Evolutionary conservation across 2,113 vertebrate species (phyloP).

Genomic region (Parus major): DNA sequence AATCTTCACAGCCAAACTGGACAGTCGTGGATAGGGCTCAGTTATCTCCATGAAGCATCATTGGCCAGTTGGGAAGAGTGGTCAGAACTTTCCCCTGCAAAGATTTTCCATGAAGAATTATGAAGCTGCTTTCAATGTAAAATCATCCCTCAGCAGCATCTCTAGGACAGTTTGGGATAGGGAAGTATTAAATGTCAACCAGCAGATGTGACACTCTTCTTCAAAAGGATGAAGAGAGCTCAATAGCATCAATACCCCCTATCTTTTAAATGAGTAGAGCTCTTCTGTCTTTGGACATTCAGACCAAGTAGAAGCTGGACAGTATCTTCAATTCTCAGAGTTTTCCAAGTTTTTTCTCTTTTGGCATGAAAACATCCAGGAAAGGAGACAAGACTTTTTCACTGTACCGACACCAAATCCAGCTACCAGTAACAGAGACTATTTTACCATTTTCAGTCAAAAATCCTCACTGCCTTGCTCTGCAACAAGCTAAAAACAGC

Average conservation of each 20-base stretch:
- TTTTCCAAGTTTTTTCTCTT: not conserved
- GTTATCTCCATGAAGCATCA: not conserved
- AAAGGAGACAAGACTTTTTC: not conserved
- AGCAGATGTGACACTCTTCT: not conserved
- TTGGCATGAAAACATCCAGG: not conserved
- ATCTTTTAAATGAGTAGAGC: not conserved
- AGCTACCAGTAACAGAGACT: not conserved
- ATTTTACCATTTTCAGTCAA: not conserved
- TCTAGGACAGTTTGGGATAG: not conserved
- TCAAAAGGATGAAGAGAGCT: not conserved
- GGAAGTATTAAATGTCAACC: not conserved
- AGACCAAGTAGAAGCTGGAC: not conserved
- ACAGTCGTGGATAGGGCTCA: not conserved
- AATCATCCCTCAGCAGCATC: not conserved
- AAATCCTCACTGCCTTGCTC: not conserved
- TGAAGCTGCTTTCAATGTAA: not conserved
- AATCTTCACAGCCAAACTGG: not conserved
- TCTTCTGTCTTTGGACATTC: not conserved
- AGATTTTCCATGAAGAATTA: not conserved
- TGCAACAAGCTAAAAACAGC: not conserved
- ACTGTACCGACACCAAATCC: not conserved
- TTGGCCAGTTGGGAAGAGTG: not conserved
- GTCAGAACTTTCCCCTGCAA: not conserved
- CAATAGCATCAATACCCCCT: not conserved
- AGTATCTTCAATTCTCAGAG: not conserved